A percentile compares a stretch with the other conserved stretches of the same genome.
These are phyloP conservation scores for Drosophila athabasca DNA, from an alignment of 1,140 invertebrate species.

Conservation along the genomic window DNA sequence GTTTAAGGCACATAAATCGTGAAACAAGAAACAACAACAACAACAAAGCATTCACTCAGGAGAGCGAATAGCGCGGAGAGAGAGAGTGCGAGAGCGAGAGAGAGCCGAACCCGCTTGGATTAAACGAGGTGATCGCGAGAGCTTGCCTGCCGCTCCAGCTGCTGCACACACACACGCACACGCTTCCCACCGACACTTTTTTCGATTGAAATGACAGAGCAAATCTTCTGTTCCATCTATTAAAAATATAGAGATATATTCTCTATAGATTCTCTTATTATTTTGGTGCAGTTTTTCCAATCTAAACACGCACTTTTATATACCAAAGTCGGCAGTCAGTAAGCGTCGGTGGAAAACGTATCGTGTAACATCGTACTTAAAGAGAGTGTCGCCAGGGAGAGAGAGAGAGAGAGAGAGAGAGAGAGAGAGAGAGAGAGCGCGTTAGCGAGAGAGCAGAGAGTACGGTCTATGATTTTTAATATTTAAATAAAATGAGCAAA, in stretches of 20 bases:
- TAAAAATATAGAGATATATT: too few relatives aligned
- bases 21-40: conserved; percentile 19
- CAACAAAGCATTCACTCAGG: conserved; percentile 32
- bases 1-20: conserved; percentile 40
- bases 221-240: too few relatives aligned
- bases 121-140: too few relatives aligned
- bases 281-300: too few relatives aligned
- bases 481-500: conserved; percentile 57
- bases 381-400: background rate
- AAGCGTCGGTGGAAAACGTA: too few relatives aligned
- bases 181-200: too few relatives aligned
- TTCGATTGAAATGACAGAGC: too few relatives aligned
- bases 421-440: background rate
- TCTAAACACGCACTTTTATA: too few relatives aligned
- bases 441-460: background rate
- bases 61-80: conserved; percentile 24
- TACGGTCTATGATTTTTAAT: conserved; percentile 23
- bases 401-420: background rate
- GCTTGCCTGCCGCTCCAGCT: too few relatives aligned
- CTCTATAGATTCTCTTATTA: too few relatives aligned
- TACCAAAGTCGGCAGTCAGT: too few relatives aligned
- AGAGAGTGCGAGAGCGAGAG: conserved; percentile 11
- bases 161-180: too few relatives aligned
- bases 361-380: background rate
- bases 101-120: conserved; percentile 10